Evolutionary conservation across 2,888 invertebrate species (phyloP), one percentile per base, ranked within the genome.

Genomic region (Ormyrus pomaceus): DNA sequence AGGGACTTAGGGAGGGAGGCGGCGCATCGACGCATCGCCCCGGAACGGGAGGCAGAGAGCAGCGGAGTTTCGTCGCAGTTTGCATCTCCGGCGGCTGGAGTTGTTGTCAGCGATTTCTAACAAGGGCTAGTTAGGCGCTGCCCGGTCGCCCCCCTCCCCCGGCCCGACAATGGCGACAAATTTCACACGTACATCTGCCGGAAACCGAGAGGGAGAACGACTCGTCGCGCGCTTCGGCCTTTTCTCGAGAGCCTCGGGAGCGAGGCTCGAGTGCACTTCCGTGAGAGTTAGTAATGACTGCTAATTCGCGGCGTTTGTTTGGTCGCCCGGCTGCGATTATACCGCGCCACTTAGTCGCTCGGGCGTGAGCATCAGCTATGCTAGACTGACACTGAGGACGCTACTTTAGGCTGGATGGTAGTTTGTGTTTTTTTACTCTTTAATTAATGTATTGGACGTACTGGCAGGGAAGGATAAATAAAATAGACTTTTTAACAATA

Each of bases 41-140:
- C 62, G 45, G 46, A 9, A 45, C 1, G 46, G 5, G 3, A 4
- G 62, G 5, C 11, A 62, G 45, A 8, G 68, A 61, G 71, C 34
- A 59, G 66, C 7, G 58, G 62, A 45, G 5, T 48, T n/a, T 56
- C 51, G 56, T 64, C 34, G 4, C 34, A 34, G 34, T 34, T 34
- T 34, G 34, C 34, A 34, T 34, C 34, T 34, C 34, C 34, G 34
- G 34, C 34, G 34, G 34, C 34, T 34, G 34, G 34, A 34, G 34
- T 34, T 34, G 34, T 34, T 34, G 34, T 34, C 74, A 11, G 61
- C 71, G 59, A 65, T 65, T 79, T 85, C 84, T 87, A 87, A 89
- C 89, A 89, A 89, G 89, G 86, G 89, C 89, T 89, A 89, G 89
- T 89, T 89, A 89, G 89, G 55, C 10, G 65, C 83, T 34, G 50